phyloP scores from a whole-genome alignment of 2,113 vertebrate genomes.

The Podarcis raffonei region DNA sequence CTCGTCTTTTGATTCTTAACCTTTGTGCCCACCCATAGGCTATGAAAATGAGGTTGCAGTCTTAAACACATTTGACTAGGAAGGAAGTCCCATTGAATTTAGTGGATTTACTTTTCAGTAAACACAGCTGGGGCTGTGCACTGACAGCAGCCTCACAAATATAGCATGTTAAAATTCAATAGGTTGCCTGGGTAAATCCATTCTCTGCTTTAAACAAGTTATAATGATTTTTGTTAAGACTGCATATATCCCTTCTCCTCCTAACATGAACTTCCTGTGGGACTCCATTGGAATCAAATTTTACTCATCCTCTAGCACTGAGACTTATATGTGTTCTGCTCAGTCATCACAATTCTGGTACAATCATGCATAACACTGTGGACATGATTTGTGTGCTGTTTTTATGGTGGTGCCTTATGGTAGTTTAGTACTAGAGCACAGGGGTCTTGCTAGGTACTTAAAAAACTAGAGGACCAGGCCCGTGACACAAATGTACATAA shows the following conservation, averaged over 20 bases:
- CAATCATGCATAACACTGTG: too few species aligned
- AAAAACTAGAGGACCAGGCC: too few species aligned
- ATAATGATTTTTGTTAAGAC: conserved; percentile 7
- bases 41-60: background rate
- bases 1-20: conserved; percentile 18
- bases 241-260: conserved; percentile 9
- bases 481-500: too few species aligned
- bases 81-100: background rate
- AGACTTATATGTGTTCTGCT: background rate
- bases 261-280: background rate
- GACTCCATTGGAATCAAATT: background rate
- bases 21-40: conserved; percentile 16
- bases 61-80: background rate
- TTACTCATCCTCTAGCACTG: background rate
- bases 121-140: background rate
- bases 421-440: too few species aligned
- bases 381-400: too few species aligned
- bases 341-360: background rate
- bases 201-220: conserved; percentile 9
- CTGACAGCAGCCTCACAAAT: background rate
- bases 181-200: background rate
- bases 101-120: background rate
- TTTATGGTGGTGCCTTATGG: too few species aligned
- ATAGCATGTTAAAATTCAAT: background rate
- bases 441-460: too few species aligned